Conservation (phyloP, 2,113 vertebrate species). For the Acrocephalus arundinaceus region DNA sequence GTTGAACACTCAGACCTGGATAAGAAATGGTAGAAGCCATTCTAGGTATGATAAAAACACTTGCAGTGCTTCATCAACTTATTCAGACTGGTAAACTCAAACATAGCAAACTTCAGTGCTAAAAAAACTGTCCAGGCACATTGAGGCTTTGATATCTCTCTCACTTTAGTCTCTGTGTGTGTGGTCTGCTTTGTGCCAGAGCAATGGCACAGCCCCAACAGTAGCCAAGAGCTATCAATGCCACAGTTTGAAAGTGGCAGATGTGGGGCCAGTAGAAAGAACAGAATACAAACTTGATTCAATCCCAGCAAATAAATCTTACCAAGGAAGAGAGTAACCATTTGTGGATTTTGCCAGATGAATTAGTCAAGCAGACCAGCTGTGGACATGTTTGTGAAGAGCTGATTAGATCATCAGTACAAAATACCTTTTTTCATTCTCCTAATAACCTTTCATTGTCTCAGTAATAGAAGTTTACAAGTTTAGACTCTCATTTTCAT, state of each 20-base stretch:
- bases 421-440: neutral
- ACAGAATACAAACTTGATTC: neutral
- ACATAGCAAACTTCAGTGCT: neutral
- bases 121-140: accelerated
- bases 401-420: neutral
- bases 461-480: neutral
- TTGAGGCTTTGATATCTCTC: neutral
- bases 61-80: neutral
- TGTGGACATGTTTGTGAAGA: neutral
- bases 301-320: neutral
- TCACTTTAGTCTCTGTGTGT: neutral
- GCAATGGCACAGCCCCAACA: neutral
- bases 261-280: neutral
- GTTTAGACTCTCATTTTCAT: neutral
- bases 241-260: neutral
- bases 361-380: neutral
- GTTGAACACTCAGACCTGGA: neutral
- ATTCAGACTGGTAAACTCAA: neutral
- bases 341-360: neutral
- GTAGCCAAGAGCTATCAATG: neutral
- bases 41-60: neutral
- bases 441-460: neutral
- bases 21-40: neutral
- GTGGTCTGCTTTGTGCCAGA: neutral
- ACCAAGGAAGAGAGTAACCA: neutral